Evolutionary conservation across 2,113 vertebrate species (phyloP).

Genomic region (Plecturocebus donacophilus): DNA sequence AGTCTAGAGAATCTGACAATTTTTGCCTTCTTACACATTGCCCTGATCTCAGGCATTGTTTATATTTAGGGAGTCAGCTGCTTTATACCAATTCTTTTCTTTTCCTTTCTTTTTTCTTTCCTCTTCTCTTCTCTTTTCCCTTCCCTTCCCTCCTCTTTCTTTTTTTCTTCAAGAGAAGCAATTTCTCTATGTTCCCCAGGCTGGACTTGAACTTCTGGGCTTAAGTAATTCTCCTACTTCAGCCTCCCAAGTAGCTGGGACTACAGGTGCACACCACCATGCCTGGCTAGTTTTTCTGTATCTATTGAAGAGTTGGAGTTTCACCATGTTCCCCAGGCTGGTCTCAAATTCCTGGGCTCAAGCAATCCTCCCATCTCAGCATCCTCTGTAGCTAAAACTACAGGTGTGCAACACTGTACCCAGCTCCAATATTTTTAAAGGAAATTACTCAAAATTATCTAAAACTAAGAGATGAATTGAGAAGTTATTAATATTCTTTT

Average conservation of each 20-base stretch:
- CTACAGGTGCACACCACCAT: background rate
- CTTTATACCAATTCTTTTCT: background rate
- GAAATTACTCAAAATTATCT: background rate
- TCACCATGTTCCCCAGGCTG: background rate
- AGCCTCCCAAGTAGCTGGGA: background rate
- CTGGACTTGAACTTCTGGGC: background rate
- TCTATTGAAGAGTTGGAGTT: too few species aligned
- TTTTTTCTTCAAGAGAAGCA: background rate
- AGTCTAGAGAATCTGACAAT: background rate
- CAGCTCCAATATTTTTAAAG: background rate
- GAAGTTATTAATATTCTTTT: background rate
- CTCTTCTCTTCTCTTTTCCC: too few species aligned
- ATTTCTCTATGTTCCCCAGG: background rate
- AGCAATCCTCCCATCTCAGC: background rate
- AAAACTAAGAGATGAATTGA: background rate
- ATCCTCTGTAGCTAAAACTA: background rate
- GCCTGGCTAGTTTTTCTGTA: too few species aligned
- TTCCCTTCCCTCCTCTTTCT: too few species aligned
- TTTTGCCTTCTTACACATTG: background rate
- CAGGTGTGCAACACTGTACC: background rate
- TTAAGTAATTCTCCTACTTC: background rate
- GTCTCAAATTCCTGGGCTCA: background rate
- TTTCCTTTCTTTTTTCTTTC: too few species aligned
- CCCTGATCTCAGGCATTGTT: background rate
- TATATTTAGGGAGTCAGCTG: background rate